Percentiles rank a stretch among this genome's conserved stretches.
Evolutionary conservation across 2,113 vertebrate species (phyloP).

Genomic region (Alces alces): DNA sequence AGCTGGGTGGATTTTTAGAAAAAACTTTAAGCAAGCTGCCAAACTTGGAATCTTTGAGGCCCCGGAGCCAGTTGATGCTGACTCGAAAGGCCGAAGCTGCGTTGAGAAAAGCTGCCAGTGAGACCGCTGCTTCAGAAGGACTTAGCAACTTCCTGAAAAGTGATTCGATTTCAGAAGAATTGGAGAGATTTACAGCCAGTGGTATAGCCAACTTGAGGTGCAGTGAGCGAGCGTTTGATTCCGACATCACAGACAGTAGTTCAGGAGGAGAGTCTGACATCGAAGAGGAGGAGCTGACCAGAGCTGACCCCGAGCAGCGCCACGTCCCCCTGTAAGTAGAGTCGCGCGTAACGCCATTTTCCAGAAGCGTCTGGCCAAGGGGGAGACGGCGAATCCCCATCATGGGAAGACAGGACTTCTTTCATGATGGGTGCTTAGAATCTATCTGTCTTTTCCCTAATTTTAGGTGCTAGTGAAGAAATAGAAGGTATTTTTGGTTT

Average conservation of each 20-base stretch:
- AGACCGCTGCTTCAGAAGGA: constrained; percentile 83
- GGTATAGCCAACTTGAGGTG: constrained; percentile 91
- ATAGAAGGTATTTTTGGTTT: background rate
- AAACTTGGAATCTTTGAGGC: constrained; percentile 80
- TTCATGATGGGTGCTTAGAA: background rate
- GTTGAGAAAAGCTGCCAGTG: constrained; percentile 82
- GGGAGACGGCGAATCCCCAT: background rate
- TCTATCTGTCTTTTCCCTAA: background rate
- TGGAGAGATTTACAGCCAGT: constrained; percentile 93
- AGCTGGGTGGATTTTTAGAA: constrained; percentile 94
- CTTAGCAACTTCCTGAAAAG: constrained; percentile 90
- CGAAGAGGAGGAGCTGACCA: constrained; percentile 93
- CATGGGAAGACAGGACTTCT: background rate
- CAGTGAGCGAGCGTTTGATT: constrained; percentile 94
- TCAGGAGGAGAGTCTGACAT: constrained; percentile 96
- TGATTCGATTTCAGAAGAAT: constrained; percentile 88
- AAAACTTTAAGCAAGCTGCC: constrained; percentile 87
- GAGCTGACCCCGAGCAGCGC: constrained; percentile 90
- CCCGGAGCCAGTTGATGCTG: constrained; percentile 82
- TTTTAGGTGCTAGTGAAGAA: background rate
- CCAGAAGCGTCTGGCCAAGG: background rate
- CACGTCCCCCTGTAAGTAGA: constrained; percentile 94
- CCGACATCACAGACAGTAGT: constrained; percentile 97
- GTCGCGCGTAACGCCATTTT: background rate
- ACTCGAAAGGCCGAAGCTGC: constrained; percentile 89